Percentiles rank a stretch among this genome's conserved stretches.
phyloP scores from a whole-genome alignment of 2,113 vertebrate species.

The Erythrolamprus reginae region DNA sequence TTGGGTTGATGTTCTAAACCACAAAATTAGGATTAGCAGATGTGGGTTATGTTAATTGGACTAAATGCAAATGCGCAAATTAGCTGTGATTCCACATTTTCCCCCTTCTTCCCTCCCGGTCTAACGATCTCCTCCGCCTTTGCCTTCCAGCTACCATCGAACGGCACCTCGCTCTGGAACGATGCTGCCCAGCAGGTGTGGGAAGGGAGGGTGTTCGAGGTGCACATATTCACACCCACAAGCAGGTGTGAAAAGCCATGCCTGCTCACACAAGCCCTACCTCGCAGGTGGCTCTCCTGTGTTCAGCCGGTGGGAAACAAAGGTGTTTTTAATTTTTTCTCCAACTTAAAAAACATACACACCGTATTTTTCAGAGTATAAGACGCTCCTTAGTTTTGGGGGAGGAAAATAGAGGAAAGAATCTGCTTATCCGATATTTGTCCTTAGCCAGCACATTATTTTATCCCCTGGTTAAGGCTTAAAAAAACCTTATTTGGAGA shows the following conservation, averaged over 20 bases:
- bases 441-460: too few relatives aligned
- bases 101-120: neutral
- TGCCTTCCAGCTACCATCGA: neutral
- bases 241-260: neutral
- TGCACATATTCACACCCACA: rapidly evolving
- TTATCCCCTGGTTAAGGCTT: too few relatives aligned
- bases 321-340: too few relatives aligned
- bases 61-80: neutral
- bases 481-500: too few relatives aligned
- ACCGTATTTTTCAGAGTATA: too few relatives aligned
- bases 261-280: neutral
- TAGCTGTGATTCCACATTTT: neutral
- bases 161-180: neutral
- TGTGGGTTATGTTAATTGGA: neutral
- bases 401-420: too few relatives aligned
- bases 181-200: neutral
- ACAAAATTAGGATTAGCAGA: neutral
- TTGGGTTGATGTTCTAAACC: neutral
- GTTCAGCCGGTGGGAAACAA: neutral
- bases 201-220: neutral
- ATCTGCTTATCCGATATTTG: too few relatives aligned
- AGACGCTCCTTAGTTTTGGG: too few relatives aligned
- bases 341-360: too few relatives aligned
- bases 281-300: neutral
- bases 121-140: neutral